Base-by-base conservation (phyloP, 2,113 vertebrate species). In the Megatriorchis doriae region DNA sequence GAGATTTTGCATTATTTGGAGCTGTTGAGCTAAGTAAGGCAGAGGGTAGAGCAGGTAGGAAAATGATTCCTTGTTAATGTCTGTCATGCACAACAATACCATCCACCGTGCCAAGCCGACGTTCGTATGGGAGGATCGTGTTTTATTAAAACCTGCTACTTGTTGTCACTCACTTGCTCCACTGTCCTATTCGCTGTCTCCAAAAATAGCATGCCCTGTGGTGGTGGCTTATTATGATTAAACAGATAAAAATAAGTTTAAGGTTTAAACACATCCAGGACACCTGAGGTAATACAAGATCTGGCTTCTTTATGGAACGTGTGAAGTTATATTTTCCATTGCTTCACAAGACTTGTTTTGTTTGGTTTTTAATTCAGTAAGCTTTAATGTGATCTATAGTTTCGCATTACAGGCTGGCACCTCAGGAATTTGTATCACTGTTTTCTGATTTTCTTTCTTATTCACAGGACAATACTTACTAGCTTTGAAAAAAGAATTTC, bases 171-270 rank as follows among this genome's bases (percentile, higher is more conserved):
- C 94, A 92, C 89, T 88, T 94, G 93, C 95, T 97, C 90, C 66
- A 58, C 96, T 86, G 94, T 94, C 96, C 97, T 95, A 3, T 94
- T 92, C 89, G 8, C 93, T 81, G 83, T 81, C 94, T 98, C 98
- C 96, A 95, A 96, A 98, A 98, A 98, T 98, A 98, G 97, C 93
- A 93, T 95, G 88, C 93, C 97, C 97, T 34, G 65, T 96, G 95
- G 97, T 97, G 16, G 71, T 96, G 84, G 88, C 88, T 97, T 97
- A 97, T 97, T 98, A 70, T 93, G 97, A 97, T 98, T 96, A 97
- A 97, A 97, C 92, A 98, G 98, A 97, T 97, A 98, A 98, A 98
- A 98, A 98, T 98, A 98, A 98, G 91, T 72, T 88, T 94, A 93
- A 92, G 91, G 94, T 98, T 97, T 97, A 97, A 97, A 95, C 70